phyloP scores from a whole-genome alignment of 2,113 vertebrate species.

The Zapus hudsonius region DNA sequence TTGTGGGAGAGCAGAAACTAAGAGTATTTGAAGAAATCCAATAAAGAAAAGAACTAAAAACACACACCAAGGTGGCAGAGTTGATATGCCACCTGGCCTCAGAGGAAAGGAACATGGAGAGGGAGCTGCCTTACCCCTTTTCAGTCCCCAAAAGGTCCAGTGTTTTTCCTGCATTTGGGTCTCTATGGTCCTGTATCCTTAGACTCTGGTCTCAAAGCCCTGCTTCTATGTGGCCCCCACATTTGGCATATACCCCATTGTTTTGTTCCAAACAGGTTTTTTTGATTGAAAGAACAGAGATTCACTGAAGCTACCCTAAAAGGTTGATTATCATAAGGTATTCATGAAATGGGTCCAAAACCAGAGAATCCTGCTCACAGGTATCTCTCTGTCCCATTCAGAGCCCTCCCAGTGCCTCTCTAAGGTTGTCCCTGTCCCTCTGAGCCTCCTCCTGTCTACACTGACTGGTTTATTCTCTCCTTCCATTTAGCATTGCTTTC shows the following conservation, averaged over 20 bases:
- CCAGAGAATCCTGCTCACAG: neutral
- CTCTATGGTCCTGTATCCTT: neutral
- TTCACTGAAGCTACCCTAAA: neutral
- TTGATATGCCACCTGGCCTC: neutral
- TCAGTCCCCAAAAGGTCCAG: neutral
- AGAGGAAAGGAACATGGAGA: neutral
- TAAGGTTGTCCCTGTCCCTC: neutral
- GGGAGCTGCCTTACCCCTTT: neutral
- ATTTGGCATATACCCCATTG: neutral
- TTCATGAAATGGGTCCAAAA: neutral
- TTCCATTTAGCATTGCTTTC: neutral
- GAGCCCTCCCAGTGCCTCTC: neutral
- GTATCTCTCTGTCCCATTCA: neutral
- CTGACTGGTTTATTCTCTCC: neutral
- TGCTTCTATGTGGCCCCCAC: neutral
- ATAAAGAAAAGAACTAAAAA: neutral
- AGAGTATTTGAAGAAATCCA: neutral
- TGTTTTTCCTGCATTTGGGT: neutral
- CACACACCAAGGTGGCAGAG: neutral
- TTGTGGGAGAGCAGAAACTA: neutral
- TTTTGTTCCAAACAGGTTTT: neutral
- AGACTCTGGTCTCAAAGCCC: neutral
- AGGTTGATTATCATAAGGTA: neutral
- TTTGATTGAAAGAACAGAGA: neutral
- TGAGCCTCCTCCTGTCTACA: neutral